A percentile compares a stretch with the other conserved stretches of the same genome.
Evolutionary conservation across 2,888 invertebrate species (phyloP).

Genomic region (Lasioglossum oenotherae): DNA sequence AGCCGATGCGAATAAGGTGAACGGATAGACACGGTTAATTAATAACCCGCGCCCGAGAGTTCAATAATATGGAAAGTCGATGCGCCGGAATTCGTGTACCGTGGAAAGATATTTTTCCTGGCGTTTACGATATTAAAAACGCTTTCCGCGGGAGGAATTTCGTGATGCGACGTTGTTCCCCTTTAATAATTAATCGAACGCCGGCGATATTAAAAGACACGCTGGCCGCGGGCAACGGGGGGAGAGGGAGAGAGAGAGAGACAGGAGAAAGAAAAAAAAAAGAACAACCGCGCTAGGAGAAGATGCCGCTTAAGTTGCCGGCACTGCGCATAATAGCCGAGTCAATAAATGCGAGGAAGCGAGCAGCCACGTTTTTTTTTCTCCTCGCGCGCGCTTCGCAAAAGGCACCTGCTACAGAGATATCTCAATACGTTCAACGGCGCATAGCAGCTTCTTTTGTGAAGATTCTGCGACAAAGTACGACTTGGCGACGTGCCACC

Average conservation of each 20-base stretch:
- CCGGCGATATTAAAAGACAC: slow-evolving; percentile 26
- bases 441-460: slow-evolving; percentile 41
- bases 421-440: slow-evolving; percentile 49
- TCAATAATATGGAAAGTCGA: slow-evolving; percentile 48
- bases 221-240: neutral
- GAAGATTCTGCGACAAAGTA: slow-evolving; percentile 57
- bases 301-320: neutral
- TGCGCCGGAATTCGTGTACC: slow-evolving; percentile 11
- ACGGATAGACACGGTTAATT: neutral
- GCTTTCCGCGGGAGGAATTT: slow-evolving; percentile 4
- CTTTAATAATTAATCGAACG: slow-evolving; percentile 42
- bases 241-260: neutral
- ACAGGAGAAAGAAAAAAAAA: no score
- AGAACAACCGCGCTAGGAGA: neutral
- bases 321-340: slow-evolving; percentile 17
- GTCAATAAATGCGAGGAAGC: slow-evolving; percentile 41
- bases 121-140: slow-evolving; percentile 12
- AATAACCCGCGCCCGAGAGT: neutral
- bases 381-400: neutral
- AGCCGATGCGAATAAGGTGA: neutral
- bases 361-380: slow-evolving; percentile 11
- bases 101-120: neutral
- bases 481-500: slow-evolving; percentile 64
- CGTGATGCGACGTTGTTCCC: slow-evolving; percentile 23
- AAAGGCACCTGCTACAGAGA: slow-evolving; percentile 34